These are phyloP conservation scores for Scaptodrosophila lebanonensis DNA, from an alignment of 1,140 invertebrate species.

Conservation along the genomic window DNA sequence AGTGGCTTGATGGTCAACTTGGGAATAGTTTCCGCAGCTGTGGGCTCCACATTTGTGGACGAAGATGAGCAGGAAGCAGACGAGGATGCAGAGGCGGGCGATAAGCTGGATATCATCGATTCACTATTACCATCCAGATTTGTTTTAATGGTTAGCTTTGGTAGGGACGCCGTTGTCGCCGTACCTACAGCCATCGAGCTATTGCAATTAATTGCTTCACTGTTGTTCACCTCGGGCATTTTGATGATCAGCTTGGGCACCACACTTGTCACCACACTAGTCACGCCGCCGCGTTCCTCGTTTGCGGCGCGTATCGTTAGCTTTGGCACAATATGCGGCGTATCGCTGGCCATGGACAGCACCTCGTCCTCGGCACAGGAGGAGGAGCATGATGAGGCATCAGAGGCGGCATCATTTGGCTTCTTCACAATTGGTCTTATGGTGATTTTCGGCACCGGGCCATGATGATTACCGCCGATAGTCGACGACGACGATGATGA, in stretches of 20 bases:
- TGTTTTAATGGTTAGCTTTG: slow-evolving; percentile 61
- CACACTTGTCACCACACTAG: slow-evolving; percentile 55
- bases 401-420: slow-evolving; percentile 17
- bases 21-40: slow-evolving; percentile 9
- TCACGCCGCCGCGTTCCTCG: slow-evolving; percentile 58
- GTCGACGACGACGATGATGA: slow-evolving; percentile 10
- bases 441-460: slow-evolving; percentile 32
- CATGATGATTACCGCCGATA: neutral
- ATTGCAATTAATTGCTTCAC: slow-evolving; percentile 6
- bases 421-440: slow-evolving; percentile 28
- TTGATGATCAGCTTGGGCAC: slow-evolving; percentile 75
- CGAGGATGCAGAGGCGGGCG: slow-evolving; percentile 49
- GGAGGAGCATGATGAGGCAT: slow-evolving; percentile 61
- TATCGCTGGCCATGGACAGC: slow-evolving; percentile 21
- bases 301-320: slow-evolving; percentile 68
- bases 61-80: slow-evolving; percentile 51
- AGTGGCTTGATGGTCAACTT: slow-evolving; percentile 32
- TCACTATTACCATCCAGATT: slow-evolving; percentile 47
- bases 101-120: slow-evolving; percentile 58
- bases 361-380: slow-evolving; percentile 64
- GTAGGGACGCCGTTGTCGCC: slow-evolving; percentile 23
- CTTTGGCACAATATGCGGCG: slow-evolving; percentile 71
- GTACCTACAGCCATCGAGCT: slow-evolving; percentile 5
- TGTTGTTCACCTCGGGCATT: slow-evolving; percentile 43
- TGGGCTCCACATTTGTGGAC: slow-evolving; percentile 5